A percentile compares a stretch with the other conserved stretches of the same genome.
phyloP scores from a whole-genome alignment of 2,113 vertebrate species.

The Ammodytes marinus region DNA sequence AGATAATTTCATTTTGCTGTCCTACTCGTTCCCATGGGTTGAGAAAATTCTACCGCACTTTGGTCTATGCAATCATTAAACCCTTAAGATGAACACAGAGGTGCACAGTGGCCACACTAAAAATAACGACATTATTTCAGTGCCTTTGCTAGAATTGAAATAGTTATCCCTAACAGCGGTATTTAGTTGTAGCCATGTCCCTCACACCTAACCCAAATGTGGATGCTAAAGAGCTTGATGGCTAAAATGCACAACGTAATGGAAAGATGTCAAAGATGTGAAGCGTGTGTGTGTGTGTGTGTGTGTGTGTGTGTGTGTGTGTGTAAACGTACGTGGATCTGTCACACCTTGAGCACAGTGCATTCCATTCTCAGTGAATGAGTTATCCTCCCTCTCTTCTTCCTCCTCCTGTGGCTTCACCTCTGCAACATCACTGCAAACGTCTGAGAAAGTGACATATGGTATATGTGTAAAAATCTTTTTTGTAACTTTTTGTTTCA shows the following conservation, averaged over 20 bases:
- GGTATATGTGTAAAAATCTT: not conserved
- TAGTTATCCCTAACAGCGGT: not conserved
- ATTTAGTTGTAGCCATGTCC: not conserved
- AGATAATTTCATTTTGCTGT: not conserved
- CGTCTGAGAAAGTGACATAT: constrained; percentile 59
- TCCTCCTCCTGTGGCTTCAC: constrained; percentile 62
- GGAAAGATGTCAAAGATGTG: not conserved
- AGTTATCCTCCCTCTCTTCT: constrained; percentile 49
- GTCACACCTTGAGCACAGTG: constrained; percentile 45
- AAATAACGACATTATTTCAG: not conserved
- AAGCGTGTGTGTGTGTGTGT: constrained; percentile 11
- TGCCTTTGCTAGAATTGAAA: not conserved
- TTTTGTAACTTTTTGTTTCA: constrained; percentile 6
- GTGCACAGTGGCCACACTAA: not conserved
- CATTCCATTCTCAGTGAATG: constrained; percentile 53
- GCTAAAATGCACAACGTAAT: not conserved
- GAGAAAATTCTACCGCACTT: not conserved
- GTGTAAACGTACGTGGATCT: constrained; percentile 42
- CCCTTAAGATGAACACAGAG: not conserved
- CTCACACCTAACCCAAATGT: not conserved
- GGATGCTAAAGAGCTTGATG: too few species aligned
- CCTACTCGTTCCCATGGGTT: not conserved
- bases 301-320: constrained; percentile 24
- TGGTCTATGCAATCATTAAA: not conserved
- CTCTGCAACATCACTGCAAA: constrained; percentile 51